Conservation (phyloP, 2,797 vertebrate genomes). For the Lepus townsendii region DNA sequence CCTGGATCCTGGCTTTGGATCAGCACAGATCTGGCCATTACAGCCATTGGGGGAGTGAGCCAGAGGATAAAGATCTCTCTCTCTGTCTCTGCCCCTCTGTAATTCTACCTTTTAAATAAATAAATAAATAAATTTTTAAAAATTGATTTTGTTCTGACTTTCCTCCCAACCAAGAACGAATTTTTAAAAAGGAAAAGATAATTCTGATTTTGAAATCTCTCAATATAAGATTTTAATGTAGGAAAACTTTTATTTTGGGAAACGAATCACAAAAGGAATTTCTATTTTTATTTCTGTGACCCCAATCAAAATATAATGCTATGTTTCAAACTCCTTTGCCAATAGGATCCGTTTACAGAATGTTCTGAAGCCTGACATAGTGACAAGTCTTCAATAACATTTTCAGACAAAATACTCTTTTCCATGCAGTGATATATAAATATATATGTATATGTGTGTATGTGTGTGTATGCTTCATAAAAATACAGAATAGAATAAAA, state of each 20-base stretch:
- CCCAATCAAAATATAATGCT: neutral
- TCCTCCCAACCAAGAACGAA: neutral
- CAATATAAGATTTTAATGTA: conserved; percentile 32
- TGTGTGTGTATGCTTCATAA: neutral
- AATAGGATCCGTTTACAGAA: neutral
- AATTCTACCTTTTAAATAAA: too few species aligned
- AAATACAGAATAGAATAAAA: conserved; percentile 33
- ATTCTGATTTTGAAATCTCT: conserved; percentile 15
- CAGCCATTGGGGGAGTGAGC: too few species aligned
- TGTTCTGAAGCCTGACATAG: conserved; percentile 43
- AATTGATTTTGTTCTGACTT: conserved; percentile 20
- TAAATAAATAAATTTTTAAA: neutral
- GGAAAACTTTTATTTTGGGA: neutral
- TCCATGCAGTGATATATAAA: neutral
- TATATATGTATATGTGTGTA: too few species aligned
- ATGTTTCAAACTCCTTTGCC: neutral
- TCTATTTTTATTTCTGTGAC: conserved; percentile 33
- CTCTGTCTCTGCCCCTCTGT: too few species aligned
- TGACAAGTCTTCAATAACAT: conserved; percentile 27
- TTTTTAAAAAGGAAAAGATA: conserved; percentile 15
- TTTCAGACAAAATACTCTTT: conserved; percentile 35
- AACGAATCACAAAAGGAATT: neutral
- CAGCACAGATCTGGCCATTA: too few species aligned
- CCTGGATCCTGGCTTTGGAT: too few species aligned
- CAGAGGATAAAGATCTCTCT: too few species aligned